phyloP scores from a whole-genome alignment of 2,797 vertebrate species.

The Hydrolagus colliei region DNA sequence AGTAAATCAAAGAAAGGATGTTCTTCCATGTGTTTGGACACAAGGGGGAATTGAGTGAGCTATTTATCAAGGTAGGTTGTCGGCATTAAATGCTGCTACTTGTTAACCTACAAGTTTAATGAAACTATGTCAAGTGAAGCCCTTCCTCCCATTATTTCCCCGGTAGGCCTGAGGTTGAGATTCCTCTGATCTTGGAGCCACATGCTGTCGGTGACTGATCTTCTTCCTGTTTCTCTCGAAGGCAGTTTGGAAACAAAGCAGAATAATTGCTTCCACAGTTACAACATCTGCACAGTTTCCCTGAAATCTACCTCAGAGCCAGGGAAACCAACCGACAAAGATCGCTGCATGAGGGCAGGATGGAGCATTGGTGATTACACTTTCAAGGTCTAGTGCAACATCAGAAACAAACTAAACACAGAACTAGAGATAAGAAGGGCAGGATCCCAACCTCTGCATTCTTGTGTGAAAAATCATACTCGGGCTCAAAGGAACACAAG shows the following conservation, averaged over 20 bases:
- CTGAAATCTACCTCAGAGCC: slow-evolving; percentile 8
- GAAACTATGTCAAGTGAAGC: background rate
- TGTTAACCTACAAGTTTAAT: slow-evolving; percentile 15
- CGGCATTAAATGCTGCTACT: background rate
- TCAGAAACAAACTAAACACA: slow-evolving; percentile 20
- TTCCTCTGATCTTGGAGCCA: slow-evolving; percentile 18
- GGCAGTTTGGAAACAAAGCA: background rate
- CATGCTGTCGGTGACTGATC: background rate
- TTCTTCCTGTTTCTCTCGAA: slow-evolving; percentile 14
- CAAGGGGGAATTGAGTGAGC: background rate
- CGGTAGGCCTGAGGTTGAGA: background rate
- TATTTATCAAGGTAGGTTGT: background rate
- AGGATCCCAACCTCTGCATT: background rate
- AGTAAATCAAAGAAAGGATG: slow-evolving; percentile 19
- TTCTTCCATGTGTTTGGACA: background rate
- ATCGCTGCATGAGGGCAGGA: slow-evolving; percentile 3
- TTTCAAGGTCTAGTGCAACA: slow-evolving; percentile 2
- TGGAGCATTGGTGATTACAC: slow-evolving; percentile 9
- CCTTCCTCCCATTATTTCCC: slow-evolving; percentile 20
- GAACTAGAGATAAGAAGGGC: background rate
- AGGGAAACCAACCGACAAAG: background rate
- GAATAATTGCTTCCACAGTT: slow-evolving; percentile 24
- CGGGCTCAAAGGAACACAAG: background rate
- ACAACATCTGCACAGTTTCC: slow-evolving; percentile 7
- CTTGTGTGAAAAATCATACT: background rate